Percentiles rank a stretch among this genome's conserved stretches.
Conservation (phyloP, 2,797 vertebrate species). For the Lophotriccus pileatus region DNA sequence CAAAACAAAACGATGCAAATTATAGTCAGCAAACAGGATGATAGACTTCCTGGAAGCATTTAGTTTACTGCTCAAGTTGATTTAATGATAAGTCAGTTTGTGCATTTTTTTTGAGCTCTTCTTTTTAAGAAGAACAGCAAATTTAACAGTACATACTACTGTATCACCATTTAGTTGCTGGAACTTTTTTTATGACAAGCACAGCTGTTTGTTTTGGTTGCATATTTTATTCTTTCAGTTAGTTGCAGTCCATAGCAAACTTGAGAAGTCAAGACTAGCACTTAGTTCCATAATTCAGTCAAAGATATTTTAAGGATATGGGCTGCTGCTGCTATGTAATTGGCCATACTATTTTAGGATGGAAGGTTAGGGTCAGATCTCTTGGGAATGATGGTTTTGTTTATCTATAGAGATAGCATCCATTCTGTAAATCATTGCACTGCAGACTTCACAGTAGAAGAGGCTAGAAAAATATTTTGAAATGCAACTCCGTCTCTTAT, state of each 20-base stretch:
- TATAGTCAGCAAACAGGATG: conserved; percentile 32
- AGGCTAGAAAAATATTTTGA: conserved; percentile 50
- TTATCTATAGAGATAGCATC: conserved; percentile 35
- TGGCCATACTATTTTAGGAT: conserved; percentile 39
- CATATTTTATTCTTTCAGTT: neutral
- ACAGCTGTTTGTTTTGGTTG: neutral
- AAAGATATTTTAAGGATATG: conserved; percentile 36
- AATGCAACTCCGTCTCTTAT: neutral
- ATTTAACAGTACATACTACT: neutral
- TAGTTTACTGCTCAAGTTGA: neutral
- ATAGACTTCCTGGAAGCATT: conserved; percentile 43
- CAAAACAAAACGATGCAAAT: neutral
- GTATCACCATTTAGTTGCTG: neutral
- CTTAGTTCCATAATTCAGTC: neutral
- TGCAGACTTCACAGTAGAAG: conserved; percentile 21
- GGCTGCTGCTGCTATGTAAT: conserved; percentile 15
- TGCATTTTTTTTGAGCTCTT: neutral
- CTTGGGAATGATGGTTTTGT: conserved; percentile 50
- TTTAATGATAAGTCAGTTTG: neutral
- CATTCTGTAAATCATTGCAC: conserved; percentile 31
- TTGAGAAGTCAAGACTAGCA: neutral
- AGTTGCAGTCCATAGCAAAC: neutral
- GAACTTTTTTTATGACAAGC: neutral
- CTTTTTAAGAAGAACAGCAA: neutral
- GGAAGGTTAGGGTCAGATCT: conserved; percentile 52